Percentiles rank a stretch among this genome's conserved stretches.
These are phyloP conservation scores for Drosophila arawakana DNA, from an alignment of 1,140 invertebrate genomes.

Conservation along the genomic window DNA sequence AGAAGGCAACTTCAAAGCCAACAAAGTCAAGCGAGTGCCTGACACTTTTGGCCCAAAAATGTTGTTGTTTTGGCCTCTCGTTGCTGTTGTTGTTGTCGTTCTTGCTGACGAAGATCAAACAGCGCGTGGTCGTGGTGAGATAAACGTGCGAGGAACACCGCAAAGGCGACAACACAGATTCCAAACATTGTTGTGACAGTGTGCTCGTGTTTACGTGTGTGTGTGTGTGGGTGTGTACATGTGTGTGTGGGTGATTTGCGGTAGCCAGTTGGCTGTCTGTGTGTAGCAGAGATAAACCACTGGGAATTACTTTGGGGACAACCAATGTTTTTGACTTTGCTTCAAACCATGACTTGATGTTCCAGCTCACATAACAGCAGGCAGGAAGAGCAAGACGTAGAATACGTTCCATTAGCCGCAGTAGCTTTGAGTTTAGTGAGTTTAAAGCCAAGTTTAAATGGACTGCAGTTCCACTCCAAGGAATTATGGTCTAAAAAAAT, in stretches of 20 bases:
- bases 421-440: too few species aligned
- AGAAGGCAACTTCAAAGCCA: constrained; percentile 59
- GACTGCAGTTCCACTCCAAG: too few species aligned
- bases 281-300: constrained; percentile 50
- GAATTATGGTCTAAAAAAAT: too few species aligned
- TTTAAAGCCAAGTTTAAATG: too few species aligned
- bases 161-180: constrained; percentile 76
- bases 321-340: not conserved
- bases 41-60: constrained; percentile 40
- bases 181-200: constrained; percentile 47
- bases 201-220: not conserved
- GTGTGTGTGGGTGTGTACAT: constrained; percentile 14
- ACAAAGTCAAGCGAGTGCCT: constrained; percentile 42
- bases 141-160: constrained; percentile 74
- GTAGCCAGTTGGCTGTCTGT: constrained; percentile 8
- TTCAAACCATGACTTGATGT: not conserved
- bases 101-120: constrained; percentile 78
- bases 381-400: too few species aligned
- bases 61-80: constrained; percentile 2
- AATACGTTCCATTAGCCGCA: too few species aligned
- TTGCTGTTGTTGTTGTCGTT: constrained; percentile 25
- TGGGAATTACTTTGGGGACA: constrained; percentile 52
- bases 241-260: constrained; percentile 10
- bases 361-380: not conserved
- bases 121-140: constrained; percentile 65